Evolutionary conservation across 2,888 invertebrate species (phyloP).

Genomic region (Leucophenga montana): DNA sequence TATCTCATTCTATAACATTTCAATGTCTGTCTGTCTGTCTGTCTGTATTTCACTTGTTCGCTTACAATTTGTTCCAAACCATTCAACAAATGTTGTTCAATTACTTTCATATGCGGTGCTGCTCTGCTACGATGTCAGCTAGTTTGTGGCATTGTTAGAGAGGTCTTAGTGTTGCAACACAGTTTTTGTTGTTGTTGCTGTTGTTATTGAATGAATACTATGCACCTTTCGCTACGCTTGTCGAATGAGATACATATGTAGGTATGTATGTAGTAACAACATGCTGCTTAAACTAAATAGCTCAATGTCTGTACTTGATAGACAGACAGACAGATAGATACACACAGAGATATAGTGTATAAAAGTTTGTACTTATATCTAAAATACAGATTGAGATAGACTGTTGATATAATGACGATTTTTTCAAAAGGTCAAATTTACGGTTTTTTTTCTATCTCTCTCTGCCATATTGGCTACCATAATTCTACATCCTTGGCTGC

Average conservation of each 20-base stretch:
- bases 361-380: not conserved
- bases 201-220: too few relatives aligned
- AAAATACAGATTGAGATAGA: too few relatives aligned
- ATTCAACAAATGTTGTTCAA: slow-evolving; percentile 68
- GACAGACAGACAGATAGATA: slow-evolving; percentile 9
- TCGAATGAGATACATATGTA: slow-evolving; percentile 40
- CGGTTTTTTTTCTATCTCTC: not conserved
- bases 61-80: slow-evolving; percentile 56
- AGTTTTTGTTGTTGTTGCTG: too few relatives aligned
- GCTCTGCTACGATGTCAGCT: slow-evolving; percentile 44
- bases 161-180: not conserved
- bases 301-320: not conserved
- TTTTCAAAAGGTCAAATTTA: not conserved
- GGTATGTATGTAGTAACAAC: not conserved
- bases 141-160: slow-evolving; percentile 24
- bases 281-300: not conserved
- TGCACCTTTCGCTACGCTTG: slow-evolving; percentile 46
- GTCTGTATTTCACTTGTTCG: slow-evolving; percentile 22
- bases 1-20: not conserved
- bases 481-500: too few relatives aligned
- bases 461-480: too few relatives aligned
- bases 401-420: slow-evolving; percentile 2
- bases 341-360: not conserved
- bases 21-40: not conserved
- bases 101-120: slow-evolving; percentile 47